Conservation (phyloP, 2,888 invertebrate species). For the Melinaea menophilus region DNA sequence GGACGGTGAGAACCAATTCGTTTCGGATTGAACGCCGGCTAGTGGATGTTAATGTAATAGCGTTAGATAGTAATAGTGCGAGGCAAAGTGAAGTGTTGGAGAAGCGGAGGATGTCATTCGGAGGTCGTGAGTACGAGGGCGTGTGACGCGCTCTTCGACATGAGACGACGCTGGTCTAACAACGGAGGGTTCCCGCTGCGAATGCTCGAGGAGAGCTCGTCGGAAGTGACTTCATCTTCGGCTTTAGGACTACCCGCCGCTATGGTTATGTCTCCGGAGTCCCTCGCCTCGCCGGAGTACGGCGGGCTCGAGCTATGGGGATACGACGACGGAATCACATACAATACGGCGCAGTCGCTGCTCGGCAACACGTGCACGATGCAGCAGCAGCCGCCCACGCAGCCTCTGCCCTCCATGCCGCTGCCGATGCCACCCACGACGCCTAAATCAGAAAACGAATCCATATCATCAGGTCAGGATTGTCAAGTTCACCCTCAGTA, state of each 20-base stretch:
- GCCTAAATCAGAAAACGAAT: constrained; percentile 75
- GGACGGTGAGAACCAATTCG: constrained; percentile 58
- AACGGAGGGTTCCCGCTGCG: constrained; percentile 83
- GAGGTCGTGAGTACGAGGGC: constrained; percentile 58
- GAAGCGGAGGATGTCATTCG: constrained; percentile 70
- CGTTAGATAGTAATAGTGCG: constrained; percentile 69
- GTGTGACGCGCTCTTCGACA: constrained; percentile 75
- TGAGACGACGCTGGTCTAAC: constrained; percentile 89
- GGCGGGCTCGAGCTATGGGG: constrained; percentile 91
- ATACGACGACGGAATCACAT: constrained; percentile 76
- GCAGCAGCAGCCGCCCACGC: constrained; percentile 72
- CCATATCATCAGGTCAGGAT: constrained; percentile 73
- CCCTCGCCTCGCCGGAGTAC: constrained; percentile 86
- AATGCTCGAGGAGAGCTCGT: constrained; percentile 84
- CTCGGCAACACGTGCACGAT: constrained; percentile 70
- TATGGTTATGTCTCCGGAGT: constrained; percentile 87
- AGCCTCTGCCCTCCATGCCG: constrained; percentile 75
- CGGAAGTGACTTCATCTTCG: constrained; percentile 87
- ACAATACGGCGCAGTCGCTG: constrained; percentile 66
- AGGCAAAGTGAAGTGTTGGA: constrained; percentile 73
- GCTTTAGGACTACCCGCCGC: constrained; percentile 83
- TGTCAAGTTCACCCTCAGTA: constrained; percentile 18
- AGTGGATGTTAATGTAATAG: constrained; percentile 62
- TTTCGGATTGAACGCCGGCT: constrained; percentile 58
- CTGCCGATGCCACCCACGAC: constrained; percentile 73